Evolutionary conservation across 2,797 vertebrate species (phyloP), one percentile per base, ranked within the genome.

Genomic region (Sebastes nivosus): DNA sequence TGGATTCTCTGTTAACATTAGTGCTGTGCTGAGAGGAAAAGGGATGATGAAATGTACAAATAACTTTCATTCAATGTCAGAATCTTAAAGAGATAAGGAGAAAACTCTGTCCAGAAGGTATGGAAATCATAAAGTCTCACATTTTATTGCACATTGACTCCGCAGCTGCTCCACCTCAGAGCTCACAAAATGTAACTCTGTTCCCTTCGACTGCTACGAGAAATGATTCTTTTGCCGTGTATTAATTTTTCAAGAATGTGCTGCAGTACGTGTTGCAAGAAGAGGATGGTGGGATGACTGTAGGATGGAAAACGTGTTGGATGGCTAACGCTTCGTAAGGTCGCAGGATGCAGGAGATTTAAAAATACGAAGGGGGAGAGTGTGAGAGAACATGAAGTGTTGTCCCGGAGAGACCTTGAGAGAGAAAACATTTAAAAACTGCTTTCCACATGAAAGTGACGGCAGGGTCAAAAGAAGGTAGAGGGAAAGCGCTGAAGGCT

Each of bases 401-500:
- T 25, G 38, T 61, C 29, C 25, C 6, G 30, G 4, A 11, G 67
- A 55, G 29, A 82, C 82, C 75, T 72, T n/a, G 71, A 42, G 58
- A 81, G 72, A 61, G 9, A 66, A 77, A 67, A 52, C 13, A 4
- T 70, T 82, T 68, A 25, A 71, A 82, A 82, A 59, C 30, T 5
- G 34, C n/a, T 78, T 77, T 16, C 70, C 29, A 76, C 69, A 76
- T 78, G 60, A 72, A 84, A 85, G 77, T 4, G 75, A 79, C 46
- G 4, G 75, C 22, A 3, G 59, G 79, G 77, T 81, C 74, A 77
- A 30, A 50, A 24, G 55, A 42, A 79, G 70, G 78, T 82, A n/a
- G 73, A 66, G n/a, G 76, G 22, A 65, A 60, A 66, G 29, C 38
- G 38, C 71, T 82, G 77, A 61, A 75, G 85, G 74, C 80, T 67